A percentile compares a stretch with the other conserved stretches of the same genome.
Evolutionary conservation across 2,797 vertebrate genomes (phyloP).

Genomic region (Pagetopsis macropterus): DNA sequence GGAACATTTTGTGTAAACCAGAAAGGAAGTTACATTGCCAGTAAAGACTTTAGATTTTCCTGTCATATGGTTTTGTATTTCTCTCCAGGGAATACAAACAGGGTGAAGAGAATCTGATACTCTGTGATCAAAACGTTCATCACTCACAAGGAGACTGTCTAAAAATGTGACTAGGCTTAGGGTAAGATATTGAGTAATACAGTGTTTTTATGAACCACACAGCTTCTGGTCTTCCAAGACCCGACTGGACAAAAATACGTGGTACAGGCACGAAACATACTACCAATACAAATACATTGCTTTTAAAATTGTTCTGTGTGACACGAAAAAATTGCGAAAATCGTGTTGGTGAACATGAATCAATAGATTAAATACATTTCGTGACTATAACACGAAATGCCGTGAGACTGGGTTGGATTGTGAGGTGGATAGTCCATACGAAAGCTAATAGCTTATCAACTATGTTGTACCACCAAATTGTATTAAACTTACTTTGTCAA

Average conservation of each 20-base stretch:
- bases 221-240: no score
- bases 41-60: conserved; percentile 28
- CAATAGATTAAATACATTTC: no score
- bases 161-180: neutral
- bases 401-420: neutral
- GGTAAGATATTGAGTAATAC: no score
- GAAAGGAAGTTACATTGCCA: conserved; percentile 6
- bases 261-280: no score
- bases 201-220: no score
- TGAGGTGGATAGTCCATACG: neutral
- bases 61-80: conserved; percentile 13
- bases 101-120: conserved; percentile 1
- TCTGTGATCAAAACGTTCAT: conserved; percentile 12
- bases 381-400: no score
- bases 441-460: neutral
- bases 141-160: neutral
- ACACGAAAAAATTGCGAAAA: no score
- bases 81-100: conserved; percentile 17
- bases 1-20: conserved; percentile 15
- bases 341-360: no score
- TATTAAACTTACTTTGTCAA: neutral
- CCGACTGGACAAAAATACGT: no score
- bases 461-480: neutral
- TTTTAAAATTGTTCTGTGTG: no score
- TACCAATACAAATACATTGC: no score